Percentiles rank a stretch among this genome's conserved stretches.
Conservation (phyloP, 2,113 vertebrate genomes). For the Lutjanus erythropterus region DNA sequence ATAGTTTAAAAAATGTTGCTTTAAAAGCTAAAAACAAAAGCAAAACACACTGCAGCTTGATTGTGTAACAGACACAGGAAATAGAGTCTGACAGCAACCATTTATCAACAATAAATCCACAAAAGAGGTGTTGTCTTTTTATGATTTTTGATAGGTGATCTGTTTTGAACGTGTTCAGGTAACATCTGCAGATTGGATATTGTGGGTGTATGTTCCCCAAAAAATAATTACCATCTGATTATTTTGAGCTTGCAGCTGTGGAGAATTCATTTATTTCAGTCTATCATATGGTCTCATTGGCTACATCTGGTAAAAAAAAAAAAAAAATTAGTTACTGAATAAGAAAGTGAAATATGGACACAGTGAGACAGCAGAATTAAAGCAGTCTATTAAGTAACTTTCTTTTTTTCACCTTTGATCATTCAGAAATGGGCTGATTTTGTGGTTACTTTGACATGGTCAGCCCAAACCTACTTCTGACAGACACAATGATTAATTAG, state of each 20-base stretch:
- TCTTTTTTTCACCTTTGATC: constrained; percentile 19
- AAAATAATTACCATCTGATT: constrained; percentile 14
- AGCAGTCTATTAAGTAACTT: neutral
- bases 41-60: neutral
- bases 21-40: no score
- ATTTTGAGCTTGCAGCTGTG: constrained; percentile 1
- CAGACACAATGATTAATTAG: neutral
- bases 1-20: no score
- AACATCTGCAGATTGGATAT: constrained; percentile 9
- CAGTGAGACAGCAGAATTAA: neutral
- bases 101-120: neutral
- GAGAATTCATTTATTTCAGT: constrained; percentile 25
- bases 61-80: neutral
- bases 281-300: constrained; percentile 9
- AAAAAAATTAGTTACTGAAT: neutral
- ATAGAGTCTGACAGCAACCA: neutral
- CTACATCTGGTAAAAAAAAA: neutral
- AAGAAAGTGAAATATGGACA: constrained; percentile 14
- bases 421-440: neutral
- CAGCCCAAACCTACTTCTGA: neutral
- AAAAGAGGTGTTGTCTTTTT: neutral
- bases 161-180: neutral
- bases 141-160: neutral
- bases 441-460: neutral
- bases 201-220: neutral